Conservation (phyloP, 1,140 invertebrate genomes). For the Thalassaphorura encarpata region DNA sequence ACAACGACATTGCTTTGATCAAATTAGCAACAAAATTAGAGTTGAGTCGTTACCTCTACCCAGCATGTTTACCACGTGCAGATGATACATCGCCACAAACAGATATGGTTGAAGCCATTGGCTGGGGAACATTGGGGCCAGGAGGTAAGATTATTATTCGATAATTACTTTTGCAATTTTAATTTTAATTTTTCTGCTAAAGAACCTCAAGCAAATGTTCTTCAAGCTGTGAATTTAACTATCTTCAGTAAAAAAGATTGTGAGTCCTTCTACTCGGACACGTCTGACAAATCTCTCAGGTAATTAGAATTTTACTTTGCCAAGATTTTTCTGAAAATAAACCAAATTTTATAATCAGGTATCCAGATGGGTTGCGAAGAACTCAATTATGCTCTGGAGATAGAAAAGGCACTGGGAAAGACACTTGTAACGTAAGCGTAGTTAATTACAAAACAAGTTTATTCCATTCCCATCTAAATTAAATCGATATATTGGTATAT, state of each 20-base stretch:
- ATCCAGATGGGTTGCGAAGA: conserved; percentile 17
- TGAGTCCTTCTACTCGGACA: conserved; percentile 10
- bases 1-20: conserved; percentile 29
- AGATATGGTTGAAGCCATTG: conserved; percentile 13
- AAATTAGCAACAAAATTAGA: conserved; percentile 13
- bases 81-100: background rate
- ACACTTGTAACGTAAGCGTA: conserved; percentile 29
- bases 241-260: conserved; percentile 11
- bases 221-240: conserved; percentile 27
- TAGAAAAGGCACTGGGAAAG: conserved; percentile 14
- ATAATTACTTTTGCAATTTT: background rate
- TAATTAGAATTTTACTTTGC: conserved; percentile 6
- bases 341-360: conserved; percentile 7
- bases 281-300: conserved; percentile 14
- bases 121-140: conserved; percentile 17
- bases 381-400: conserved; percentile 28
- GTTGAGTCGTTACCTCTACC: conserved; percentile 13
- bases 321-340: background rate
- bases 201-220: conserved; percentile 13
- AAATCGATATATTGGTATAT: no score
- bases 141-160: conserved; percentile 16
- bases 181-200: background rate
- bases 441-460: no score
- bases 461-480: no score
- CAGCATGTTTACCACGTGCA: conserved; percentile 16